Evolutionary conservation across 2,113 vertebrate species (phyloP).

Genomic region (Neomonachus schauinslandi): DNA sequence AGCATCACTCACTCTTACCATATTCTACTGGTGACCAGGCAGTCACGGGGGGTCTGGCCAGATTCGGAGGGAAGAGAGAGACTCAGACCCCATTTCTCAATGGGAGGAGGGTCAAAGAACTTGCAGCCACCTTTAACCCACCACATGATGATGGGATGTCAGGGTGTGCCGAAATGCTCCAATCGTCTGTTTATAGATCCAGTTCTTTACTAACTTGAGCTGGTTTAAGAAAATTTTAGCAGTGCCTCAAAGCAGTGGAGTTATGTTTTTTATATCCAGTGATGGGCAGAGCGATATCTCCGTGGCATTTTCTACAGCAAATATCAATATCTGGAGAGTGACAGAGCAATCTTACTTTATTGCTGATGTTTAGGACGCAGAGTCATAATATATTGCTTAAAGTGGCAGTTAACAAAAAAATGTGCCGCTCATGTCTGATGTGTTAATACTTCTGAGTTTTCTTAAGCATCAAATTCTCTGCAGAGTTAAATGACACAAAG

Average conservation of each 20-base stretch:
- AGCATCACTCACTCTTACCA: fast-evolving
- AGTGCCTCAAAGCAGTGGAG: neutral
- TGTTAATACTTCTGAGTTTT: neutral
- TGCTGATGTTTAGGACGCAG: neutral
- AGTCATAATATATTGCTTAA: neutral
- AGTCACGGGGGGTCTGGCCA: neutral
- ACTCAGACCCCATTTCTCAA: neutral
- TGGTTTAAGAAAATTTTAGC: neutral
- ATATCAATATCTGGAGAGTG: fast-evolving
- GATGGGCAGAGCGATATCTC: fast-evolving
- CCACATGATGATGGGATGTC: neutral
- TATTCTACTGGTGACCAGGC: neutral
- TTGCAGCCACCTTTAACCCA: neutral
- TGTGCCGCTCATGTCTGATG: neutral
- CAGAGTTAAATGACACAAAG: neutral
- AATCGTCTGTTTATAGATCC: neutral
- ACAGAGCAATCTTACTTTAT: too few species aligned
- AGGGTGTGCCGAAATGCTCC: neutral
- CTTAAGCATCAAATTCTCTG: neutral
- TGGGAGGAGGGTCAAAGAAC: neutral
- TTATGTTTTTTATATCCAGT: neutral
- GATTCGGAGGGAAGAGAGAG: neutral
- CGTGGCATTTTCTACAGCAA: neutral
- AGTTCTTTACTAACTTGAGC: slow-evolving; percentile 58
- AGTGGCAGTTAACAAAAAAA: neutral